Evolutionary conservation across 2,113 vertebrate species (phyloP), one percentile per base, ranked within the genome.

Genomic region (Jaculus jaculus): DNA sequence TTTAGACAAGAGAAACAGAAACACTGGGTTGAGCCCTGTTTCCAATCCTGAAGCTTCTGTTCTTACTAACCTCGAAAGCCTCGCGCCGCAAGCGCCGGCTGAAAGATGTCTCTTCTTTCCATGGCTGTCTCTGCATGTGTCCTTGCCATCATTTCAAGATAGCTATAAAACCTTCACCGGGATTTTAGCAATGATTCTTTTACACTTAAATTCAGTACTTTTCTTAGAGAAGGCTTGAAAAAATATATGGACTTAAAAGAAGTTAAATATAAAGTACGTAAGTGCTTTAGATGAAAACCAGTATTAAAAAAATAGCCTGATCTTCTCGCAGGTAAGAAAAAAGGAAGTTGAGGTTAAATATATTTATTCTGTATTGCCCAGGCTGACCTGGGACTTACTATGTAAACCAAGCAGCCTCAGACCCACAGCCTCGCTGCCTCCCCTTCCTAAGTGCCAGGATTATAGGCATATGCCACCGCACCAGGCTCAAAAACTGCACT

Each of bases 121-220:
- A 37, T 81, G 18, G 42, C 5, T 12, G 13, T 30, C 13, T 42
- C 39, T 11, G 15, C 5, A 1, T 7, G 88, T 24, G 28, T 37
- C 47, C 7, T 65, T 91, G 13, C 21, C 37, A 0, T 79, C 2
- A 20, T 72, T 73, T 84, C 84, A 78, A 83, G 42, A 51, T 73
- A 37, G 28, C 17, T 42, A 34, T 84, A 32, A 84, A 54, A 30
- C 0, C 12, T 20, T 80, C 47, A 39, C 54, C 39, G 34, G 47
- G 37, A 79, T 83, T 81, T 87, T 60, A 75, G 77, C n/a, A 91
- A 10, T 88, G 20, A 10, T 12, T 81, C 75, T 65, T n/a, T 83
- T 42, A 24, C 80, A 34, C 84, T 94, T 95, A 92, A 83, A 82
- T 85, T 82, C 58, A 63, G 73, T 65, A 4, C 87, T 93, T 96